These are phyloP conservation scores for Sesamia inferens DNA, from an alignment of 2,888 invertebrate genomes.

Conservation along the genomic window DNA sequence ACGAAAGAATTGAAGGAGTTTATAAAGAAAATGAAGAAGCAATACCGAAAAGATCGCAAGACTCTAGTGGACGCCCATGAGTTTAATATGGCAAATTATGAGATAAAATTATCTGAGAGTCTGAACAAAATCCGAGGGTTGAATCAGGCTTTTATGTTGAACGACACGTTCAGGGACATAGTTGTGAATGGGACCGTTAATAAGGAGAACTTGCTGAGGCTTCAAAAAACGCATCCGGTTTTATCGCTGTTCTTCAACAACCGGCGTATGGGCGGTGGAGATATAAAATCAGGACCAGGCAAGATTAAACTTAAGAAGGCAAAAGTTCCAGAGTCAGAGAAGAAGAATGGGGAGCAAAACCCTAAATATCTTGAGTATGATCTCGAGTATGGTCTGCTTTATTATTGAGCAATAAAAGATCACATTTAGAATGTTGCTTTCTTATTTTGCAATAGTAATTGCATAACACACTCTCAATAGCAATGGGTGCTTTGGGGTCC, in stretches of 20 bases:
- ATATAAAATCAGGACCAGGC: neutral
- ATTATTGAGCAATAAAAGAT: slow-evolving; percentile 73
- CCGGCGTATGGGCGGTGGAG: slow-evolving; percentile 34
- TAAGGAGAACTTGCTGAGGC: slow-evolving; percentile 67
- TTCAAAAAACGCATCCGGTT: slow-evolving; percentile 74
- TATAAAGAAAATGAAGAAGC: slow-evolving; percentile 76
- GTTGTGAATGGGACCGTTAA: slow-evolving; percentile 76
- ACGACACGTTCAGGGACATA: slow-evolving; percentile 78
- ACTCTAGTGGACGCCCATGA: slow-evolving; percentile 77
- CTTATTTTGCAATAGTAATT: neutral
- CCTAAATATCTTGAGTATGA: slow-evolving; percentile 71
- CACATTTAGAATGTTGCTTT: neutral
- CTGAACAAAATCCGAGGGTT: slow-evolving; percentile 71
- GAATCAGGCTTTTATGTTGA: slow-evolving; percentile 75
- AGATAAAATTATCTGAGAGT: slow-evolving; percentile 65
- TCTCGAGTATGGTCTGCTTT: slow-evolving; percentile 80
- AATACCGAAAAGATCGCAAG: slow-evolving; percentile 77
- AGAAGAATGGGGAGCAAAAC: neutral
- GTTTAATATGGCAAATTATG: slow-evolving; percentile 68
- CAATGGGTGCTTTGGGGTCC: too few relatives aligned
- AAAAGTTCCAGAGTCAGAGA: slow-evolving; percentile 2
- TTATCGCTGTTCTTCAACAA: slow-evolving; percentile 23
- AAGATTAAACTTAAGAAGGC: neutral
- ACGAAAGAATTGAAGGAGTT: slow-evolving; percentile 79
- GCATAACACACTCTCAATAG: too few relatives aligned